These are phyloP conservation scores for Rhinatrema bivittatum DNA, from an alignment of 2,797 vertebrate species.

Conservation along the genomic window DNA sequence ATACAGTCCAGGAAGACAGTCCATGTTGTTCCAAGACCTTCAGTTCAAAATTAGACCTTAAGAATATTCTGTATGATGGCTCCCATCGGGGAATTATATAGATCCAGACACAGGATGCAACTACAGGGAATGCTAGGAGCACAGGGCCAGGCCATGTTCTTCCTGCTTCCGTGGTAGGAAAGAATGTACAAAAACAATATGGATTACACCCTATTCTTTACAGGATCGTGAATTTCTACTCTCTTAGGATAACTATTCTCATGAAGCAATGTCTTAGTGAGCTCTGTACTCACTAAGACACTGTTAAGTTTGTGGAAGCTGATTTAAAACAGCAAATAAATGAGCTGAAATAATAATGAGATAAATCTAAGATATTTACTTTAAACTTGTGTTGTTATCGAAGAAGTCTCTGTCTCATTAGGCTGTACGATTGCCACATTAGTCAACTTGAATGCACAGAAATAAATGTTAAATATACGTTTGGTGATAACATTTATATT, in stretches of 20 bases:
- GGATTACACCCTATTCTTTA: slow-evolving; percentile 2
- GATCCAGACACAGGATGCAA: slow-evolving; percentile 10
- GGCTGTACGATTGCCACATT: no score
- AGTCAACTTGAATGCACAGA: no score
- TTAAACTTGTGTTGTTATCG: no score
- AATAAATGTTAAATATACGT: no score
- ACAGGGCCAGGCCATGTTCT: neutral
- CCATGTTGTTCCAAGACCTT: neutral
- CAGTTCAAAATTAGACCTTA: neutral
- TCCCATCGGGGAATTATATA: slow-evolving; percentile 10
- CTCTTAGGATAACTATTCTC: neutral
- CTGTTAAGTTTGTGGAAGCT: no score
- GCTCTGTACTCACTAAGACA: neutral
- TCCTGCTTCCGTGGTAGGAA: neutral
- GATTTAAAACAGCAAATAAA: no score
- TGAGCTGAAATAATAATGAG: no score
- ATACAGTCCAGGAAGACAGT: neutral
- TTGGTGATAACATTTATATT: no score
- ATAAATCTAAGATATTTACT: no score
- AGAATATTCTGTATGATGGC: accelerated
- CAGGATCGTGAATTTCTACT: neutral
- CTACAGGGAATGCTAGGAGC: slow-evolving; percentile 1
- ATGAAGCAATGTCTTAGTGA: neutral
- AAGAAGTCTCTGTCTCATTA: no score
- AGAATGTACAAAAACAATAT: neutral